A percentile compares a stretch with the other conserved stretches of the same genome.
These are phyloP conservation scores for Triplophysa dalaica DNA, from an alignment of 2,113 vertebrate genomes.

Conservation along the genomic window DNA sequence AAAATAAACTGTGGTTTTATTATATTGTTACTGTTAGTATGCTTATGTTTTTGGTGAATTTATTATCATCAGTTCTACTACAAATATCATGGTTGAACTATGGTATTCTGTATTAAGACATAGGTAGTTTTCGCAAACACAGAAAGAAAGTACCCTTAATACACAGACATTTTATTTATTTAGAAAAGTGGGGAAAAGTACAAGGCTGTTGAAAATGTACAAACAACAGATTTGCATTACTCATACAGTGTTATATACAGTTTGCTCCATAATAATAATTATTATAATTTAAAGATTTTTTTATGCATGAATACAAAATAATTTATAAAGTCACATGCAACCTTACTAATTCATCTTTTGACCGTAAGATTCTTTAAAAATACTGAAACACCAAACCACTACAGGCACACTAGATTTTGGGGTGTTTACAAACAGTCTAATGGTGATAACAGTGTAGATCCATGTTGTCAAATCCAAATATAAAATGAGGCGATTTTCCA, in stretches of 20 bases:
- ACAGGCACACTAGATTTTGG: not conserved
- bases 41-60: too few species aligned
- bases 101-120: too few species aligned
- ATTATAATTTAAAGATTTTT: constrained; percentile 21
- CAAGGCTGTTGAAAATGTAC: constrained; percentile 36
- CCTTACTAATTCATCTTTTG: constrained; percentile 35
- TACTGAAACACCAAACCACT: constrained; percentile 39
- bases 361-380: constrained; percentile 30
- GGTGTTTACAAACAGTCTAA: constrained; percentile 45
- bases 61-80: too few species aligned
- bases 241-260: constrained; percentile 15
- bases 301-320: constrained; percentile 52
- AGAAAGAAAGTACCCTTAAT: not conserved
- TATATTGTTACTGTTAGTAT: too few species aligned
- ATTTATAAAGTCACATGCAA: constrained; percentile 51
- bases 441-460: constrained; percentile 37
- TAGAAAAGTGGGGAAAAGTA: constrained; percentile 47
- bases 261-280: constrained; percentile 30
- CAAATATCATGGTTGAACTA: too few species aligned
- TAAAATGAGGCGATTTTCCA: not conserved
- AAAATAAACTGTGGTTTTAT: too few species aligned
- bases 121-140: too few species aligned
- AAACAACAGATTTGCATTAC: constrained; percentile 34
- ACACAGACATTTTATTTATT: constrained; percentile 50
- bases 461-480: constrained; percentile 16